These are phyloP conservation scores for Tanypteryx hageni DNA, from an alignment of 2,888 invertebrate genomes.

Conservation along the genomic window DNA sequence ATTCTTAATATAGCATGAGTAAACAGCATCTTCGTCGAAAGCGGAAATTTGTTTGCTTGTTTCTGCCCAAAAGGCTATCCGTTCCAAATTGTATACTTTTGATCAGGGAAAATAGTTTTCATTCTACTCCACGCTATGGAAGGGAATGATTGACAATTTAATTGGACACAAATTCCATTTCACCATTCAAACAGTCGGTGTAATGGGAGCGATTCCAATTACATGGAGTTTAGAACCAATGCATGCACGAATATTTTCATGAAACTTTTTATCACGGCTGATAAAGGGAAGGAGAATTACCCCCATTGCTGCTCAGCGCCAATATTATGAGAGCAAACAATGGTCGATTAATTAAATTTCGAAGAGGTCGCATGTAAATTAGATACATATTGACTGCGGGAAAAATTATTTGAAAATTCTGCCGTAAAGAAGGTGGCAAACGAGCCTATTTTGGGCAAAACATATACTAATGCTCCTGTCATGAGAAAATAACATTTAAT, in stretches of 20 bases:
- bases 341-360: constrained; percentile 25
- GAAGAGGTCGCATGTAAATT: constrained; percentile 2
- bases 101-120: constrained; percentile 51
- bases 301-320: neutral
- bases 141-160: constrained; percentile 51
- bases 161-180: constrained; percentile 35
- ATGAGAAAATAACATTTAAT: too few species aligned
- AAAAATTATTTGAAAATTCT: neutral
- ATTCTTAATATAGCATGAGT: constrained; percentile 26
- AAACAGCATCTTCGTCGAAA: constrained; percentile 8
- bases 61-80: constrained; percentile 31
- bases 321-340: constrained; percentile 38
- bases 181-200: constrained; percentile 42
- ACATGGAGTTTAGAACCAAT: constrained; percentile 36
- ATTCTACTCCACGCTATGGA: constrained; percentile 46
- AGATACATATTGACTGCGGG: neutral
- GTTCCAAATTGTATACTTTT: constrained; percentile 51
- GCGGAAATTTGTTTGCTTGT: constrained; percentile 52
- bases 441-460: too few species aligned
- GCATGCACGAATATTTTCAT: neutral
- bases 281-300: constrained; percentile 21
- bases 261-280: neutral
- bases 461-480: too few species aligned
- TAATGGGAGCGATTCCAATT: constrained; percentile 47
- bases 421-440: neutral